Percentiles rank a stretch among this genome's conserved stretches.
These are phyloP conservation scores for Monomorium pharaonis DNA, from an alignment of 1,140 invertebrate species.

Conservation along the genomic window DNA sequence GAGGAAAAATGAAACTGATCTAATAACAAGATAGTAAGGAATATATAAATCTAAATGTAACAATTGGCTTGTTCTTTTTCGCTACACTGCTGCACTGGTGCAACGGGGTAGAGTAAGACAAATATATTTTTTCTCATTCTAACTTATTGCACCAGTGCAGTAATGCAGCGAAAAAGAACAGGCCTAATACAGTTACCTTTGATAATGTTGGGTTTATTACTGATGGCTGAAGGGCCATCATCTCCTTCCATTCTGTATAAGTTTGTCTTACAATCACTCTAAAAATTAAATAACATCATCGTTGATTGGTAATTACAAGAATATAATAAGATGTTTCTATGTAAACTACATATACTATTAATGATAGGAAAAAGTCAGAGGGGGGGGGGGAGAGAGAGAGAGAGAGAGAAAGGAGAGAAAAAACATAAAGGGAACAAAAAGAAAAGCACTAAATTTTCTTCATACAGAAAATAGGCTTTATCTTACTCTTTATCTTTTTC, in stretches of 20 bases:
- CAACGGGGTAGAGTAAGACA: no score
- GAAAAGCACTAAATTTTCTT: no score
- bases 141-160: no score
- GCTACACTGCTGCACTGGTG: no score
- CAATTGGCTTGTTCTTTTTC: no score
- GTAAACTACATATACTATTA: neutral
- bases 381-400: neutral
- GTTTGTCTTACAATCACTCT: slow-evolving; percentile 32
- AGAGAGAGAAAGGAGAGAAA: neutral
- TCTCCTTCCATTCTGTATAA: slow-evolving; percentile 81
- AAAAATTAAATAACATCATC: slow-evolving; percentile 22
- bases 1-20: neutral
- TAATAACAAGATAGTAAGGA: neutral
- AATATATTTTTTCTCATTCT: no score
- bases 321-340: no score
- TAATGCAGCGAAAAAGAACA: no score
- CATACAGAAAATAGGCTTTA: no score
- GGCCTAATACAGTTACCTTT: slow-evolving; percentile 86
- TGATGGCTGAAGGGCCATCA: slow-evolving; percentile 88
- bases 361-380: no score
- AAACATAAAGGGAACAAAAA: neutral
- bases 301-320: neutral
- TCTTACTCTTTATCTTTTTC: no score
- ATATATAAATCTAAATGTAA: neutral
- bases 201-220: slow-evolving; percentile 88